phyloP scores from a whole-genome alignment of 2,888 invertebrate species.

The Glaucopsyche alexis region DNA sequence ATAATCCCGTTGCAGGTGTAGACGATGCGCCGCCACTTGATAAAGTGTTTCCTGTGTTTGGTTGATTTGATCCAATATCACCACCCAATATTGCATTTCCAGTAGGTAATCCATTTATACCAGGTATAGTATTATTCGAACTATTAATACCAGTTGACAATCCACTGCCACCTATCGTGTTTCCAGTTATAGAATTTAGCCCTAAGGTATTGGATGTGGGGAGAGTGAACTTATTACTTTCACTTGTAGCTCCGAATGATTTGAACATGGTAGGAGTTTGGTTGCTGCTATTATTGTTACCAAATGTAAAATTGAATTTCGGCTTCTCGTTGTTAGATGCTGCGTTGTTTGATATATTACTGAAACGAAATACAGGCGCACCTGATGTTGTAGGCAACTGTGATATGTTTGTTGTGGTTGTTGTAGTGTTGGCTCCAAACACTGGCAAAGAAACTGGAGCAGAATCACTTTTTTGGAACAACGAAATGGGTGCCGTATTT shows the following conservation, averaged over 20 bases:
- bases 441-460: slow-evolving; percentile 40
- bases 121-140: slow-evolving; percentile 34
- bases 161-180: slow-evolving; percentile 33
- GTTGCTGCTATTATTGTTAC: slow-evolving; percentile 43
- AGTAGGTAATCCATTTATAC: slow-evolving; percentile 33
- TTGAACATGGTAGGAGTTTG: slow-evolving; percentile 45
- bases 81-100: slow-evolving; percentile 41
- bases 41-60: slow-evolving; percentile 42
- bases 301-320: slow-evolving; percentile 59
- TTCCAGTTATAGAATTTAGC: slow-evolving; percentile 32
- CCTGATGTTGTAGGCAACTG: slow-evolving; percentile 32
- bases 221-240: slow-evolving; percentile 40
- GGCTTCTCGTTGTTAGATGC: slow-evolving; percentile 50
- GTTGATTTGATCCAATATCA: slow-evolving; percentile 43
- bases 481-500: slow-evolving; percentile 40
- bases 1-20: slow-evolving; percentile 43
- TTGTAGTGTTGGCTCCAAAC: slow-evolving; percentile 45
- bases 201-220: slow-evolving; percentile 32
- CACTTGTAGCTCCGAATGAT: slow-evolving; percentile 43
- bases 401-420: slow-evolving; percentile 35
- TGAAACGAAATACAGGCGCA: slow-evolving; percentile 57
- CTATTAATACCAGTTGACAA: slow-evolving; percentile 33
- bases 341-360: slow-evolving; percentile 40
- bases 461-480: slow-evolving; percentile 46
- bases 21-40: slow-evolving; percentile 39